phyloP scores from a whole-genome alignment of 2,888 invertebrate genomes.

The Criorhina ranunculi region DNA sequence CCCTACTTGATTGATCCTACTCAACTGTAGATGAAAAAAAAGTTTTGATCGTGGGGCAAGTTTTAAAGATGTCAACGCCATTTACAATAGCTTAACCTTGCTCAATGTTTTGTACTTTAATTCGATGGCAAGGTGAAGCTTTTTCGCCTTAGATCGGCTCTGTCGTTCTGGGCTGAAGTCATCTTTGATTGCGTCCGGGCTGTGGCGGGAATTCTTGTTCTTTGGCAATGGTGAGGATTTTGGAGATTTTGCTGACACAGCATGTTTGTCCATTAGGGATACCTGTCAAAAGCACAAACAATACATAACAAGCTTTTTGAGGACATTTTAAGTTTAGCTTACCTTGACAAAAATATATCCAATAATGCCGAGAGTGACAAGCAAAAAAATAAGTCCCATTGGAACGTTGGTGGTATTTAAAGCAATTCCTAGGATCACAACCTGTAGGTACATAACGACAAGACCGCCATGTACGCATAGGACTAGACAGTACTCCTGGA shows the following conservation, averaged over 20 bases:
- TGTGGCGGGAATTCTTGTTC: constrained; percentile 22
- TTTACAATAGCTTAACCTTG: constrained; percentile 67
- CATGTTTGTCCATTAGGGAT: constrained; percentile 38
- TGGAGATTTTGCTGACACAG: constrained; percentile 43
- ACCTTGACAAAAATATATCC: constrained; percentile 71
- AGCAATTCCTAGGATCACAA: constrained; percentile 66
- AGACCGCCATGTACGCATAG: constrained; percentile 64
- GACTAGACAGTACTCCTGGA: constrained; percentile 48
- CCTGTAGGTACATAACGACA: constrained; percentile 67
- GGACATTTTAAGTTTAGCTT: not conserved
- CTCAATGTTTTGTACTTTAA: constrained; percentile 67
- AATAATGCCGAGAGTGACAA: constrained; percentile 51
- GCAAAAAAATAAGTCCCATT: constrained; percentile 61
- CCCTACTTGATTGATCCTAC: constrained; percentile 49
- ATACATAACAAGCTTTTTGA: not conserved
- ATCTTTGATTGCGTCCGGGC: constrained; percentile 47
- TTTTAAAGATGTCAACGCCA: not conserved
- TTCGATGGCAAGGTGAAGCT: constrained; percentile 45
- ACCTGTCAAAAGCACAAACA: constrained; percentile 31
- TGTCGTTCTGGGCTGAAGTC: constrained; percentile 68
- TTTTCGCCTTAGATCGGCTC: constrained; percentile 70
- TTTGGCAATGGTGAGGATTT: constrained; percentile 48
- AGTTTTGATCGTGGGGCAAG: constrained; percentile 13
- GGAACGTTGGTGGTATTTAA: constrained; percentile 61
- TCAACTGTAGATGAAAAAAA: constrained; percentile 25